A percentile compares a stretch with the other conserved stretches of the same genome.
These are phyloP conservation scores for Nomada flava DNA, from an alignment of 2,888 invertebrate genomes.

Conservation along the genomic window DNA sequence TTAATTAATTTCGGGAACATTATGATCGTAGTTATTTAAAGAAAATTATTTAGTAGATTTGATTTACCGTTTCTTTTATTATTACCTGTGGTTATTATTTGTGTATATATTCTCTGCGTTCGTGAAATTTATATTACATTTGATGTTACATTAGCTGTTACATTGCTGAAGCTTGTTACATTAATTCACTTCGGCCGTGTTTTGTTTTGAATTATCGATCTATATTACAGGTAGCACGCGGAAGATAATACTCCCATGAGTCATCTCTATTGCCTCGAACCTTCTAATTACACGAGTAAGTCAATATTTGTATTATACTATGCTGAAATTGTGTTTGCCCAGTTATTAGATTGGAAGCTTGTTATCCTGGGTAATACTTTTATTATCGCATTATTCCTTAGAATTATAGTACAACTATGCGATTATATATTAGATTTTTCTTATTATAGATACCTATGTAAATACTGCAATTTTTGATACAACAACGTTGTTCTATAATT, in stretches of 20 bases:
- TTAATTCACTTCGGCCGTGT: conserved; percentile 2
- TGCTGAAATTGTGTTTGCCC: neutral
- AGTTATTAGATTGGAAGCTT: neutral
- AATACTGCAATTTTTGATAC: no score
- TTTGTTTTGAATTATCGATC: conserved; percentile 42
- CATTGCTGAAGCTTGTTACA: neutral
- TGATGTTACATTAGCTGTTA: no score
- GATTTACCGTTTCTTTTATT: neutral
- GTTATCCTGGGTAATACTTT: neutral
- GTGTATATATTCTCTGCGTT: neutral
- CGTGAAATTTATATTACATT: neutral
- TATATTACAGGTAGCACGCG: conserved; percentile 7
- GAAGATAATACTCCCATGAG: conserved; percentile 37
- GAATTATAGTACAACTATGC: no score
- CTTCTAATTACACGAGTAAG: conserved; percentile 18
- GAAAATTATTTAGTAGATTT: no score
- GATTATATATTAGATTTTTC: no score
- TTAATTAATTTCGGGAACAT: no score
- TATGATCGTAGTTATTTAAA: no score
- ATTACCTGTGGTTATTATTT: neutral
- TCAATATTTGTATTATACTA: neutral
- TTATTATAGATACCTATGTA: no score
- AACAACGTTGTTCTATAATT: no score
- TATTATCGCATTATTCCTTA: neutral
- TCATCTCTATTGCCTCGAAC: conserved; percentile 17